Base-by-base conservation (phyloP, 2,113 vertebrate species). In the Osmerus mordax region DNA sequence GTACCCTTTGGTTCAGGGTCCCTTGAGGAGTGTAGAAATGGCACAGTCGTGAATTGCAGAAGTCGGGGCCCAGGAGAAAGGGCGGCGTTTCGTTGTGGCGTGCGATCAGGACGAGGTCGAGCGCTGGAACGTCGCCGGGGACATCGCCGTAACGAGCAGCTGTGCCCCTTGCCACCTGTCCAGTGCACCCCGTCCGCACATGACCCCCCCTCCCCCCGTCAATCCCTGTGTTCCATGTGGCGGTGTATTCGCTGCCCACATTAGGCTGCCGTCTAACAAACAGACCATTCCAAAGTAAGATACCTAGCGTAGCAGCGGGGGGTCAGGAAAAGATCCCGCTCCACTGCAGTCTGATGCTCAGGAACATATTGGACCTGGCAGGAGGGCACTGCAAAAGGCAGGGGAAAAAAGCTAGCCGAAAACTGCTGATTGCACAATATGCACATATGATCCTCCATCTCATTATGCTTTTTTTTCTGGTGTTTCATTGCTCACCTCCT, bases 91-190 rank as follows among this genome's bases (percentile, higher is more conserved):
- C 21, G 59, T 52, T 23, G n/a, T 54, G 56, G 51, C 65, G 65
- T 54, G 55, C 29, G 15, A 16, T 68, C 3, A 18, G 9, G 18
- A 28, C 64, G 60, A 71, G 9, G 16, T 15, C 16, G n/a, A 58
- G 19, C 58, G 69, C 59, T 41, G 69, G 15, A 72, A 70, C 55
- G 79, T 76, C 1, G 69, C 59, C 28, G 69, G 19, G 19, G 69
- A 70, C 55, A 82, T 76, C 1, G 18, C 16, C 51, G 23, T 78
- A 75, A 80, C 69, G 32, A 80, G 70, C 58, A 74, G 62, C 64
- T 70, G 60, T 62, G 62, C 51, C 67, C 25, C 41, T 61, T 36
- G 55, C 70, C 29, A 8, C 32, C 21, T n/a, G 19, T 28, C n/a
- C 19, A 52, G 51, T n/a, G 14, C 63, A 52, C 41, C 41, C 41